A percentile compares a stretch with the other conserved stretches of the same genome.
These are phyloP conservation scores for Tipula confusa DNA, from an alignment of 2,888 invertebrate species.

Conservation along the genomic window DNA sequence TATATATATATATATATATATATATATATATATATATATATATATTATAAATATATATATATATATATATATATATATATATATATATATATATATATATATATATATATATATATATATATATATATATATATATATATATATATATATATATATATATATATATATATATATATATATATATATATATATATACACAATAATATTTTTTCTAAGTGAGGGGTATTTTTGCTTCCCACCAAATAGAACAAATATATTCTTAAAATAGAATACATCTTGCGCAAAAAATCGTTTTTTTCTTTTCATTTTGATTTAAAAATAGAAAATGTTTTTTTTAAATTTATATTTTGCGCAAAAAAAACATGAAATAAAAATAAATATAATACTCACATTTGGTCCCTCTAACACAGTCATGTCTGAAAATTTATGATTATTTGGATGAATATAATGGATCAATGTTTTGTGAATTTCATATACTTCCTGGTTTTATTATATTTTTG, in stretches of 20 bases:
- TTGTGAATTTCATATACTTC: neutral
- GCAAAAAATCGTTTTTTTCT: neutral
- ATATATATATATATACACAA: too few relatives aligned
- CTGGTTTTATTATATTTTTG: neutral
- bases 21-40: neutral
- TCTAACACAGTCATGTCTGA: neutral
- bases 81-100: neutral
- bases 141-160: neutral
- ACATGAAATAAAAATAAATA: constrained; percentile 1
- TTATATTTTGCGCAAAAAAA: constrained; percentile 1
- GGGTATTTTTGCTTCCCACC: constrained; percentile 14
- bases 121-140: neutral
- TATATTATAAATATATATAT: neutral
- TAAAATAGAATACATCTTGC: neutral
- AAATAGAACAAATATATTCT: neutral
- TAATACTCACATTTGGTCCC: constrained; percentile 3
- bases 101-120: neutral
- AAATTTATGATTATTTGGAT: neutral
- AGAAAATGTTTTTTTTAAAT: neutral
- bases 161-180: too few relatives aligned
- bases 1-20: neutral
- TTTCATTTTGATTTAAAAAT: constrained; percentile 6
- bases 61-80: neutral
- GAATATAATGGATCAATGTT: neutral
- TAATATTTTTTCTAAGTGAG: neutral